Conservation (phyloP, 2,113 vertebrate species). For the Lophius piscatorius region DNA sequence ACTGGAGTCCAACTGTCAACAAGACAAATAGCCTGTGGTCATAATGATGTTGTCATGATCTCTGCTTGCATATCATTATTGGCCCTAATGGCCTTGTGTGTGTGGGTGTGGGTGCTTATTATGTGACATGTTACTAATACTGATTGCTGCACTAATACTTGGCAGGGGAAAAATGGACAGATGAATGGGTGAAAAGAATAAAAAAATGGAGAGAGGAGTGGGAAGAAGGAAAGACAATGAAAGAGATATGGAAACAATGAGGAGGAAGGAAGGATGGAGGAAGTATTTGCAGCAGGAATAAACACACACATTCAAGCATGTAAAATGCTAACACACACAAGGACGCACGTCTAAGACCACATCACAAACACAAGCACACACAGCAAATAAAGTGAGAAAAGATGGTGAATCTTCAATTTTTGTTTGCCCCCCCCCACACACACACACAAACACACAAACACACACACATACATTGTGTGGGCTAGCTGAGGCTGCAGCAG, state of each 20-base stretch:
- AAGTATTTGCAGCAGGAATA: slow-evolving; percentile 45
- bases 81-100: slow-evolving; percentile 50
- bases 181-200: slow-evolving; percentile 25
- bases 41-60: slow-evolving; percentile 79
- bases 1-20: slow-evolving; percentile 66
- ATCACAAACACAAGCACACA: slow-evolving; percentile 22
- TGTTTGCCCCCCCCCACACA: slow-evolving; percentile 16
- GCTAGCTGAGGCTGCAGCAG: slow-evolving; percentile 75
- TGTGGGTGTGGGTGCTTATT: neutral
- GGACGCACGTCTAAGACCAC: slow-evolving; percentile 31
- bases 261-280: neutral
- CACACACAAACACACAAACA: slow-evolving; percentile 24
- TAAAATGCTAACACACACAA: slow-evolving; percentile 33
- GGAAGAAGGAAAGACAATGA: neutral
- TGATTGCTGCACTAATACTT: slow-evolving; percentile 58
- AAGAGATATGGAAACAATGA: slow-evolving; percentile 5
- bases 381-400: slow-evolving; percentile 14
- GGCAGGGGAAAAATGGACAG: slow-evolving; percentile 8
- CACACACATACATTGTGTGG: slow-evolving; percentile 46
- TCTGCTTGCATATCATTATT: slow-evolving; percentile 75
- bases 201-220: slow-evolving; percentile 36
- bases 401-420: slow-evolving; percentile 32
- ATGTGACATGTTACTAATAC: slow-evolving; percentile 28
- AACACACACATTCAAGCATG: slow-evolving; percentile 38
- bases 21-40: slow-evolving; percentile 71